Evolutionary conservation across 2,888 invertebrate species (phyloP).

Genomic region (Andrena chrysosceles): DNA sequence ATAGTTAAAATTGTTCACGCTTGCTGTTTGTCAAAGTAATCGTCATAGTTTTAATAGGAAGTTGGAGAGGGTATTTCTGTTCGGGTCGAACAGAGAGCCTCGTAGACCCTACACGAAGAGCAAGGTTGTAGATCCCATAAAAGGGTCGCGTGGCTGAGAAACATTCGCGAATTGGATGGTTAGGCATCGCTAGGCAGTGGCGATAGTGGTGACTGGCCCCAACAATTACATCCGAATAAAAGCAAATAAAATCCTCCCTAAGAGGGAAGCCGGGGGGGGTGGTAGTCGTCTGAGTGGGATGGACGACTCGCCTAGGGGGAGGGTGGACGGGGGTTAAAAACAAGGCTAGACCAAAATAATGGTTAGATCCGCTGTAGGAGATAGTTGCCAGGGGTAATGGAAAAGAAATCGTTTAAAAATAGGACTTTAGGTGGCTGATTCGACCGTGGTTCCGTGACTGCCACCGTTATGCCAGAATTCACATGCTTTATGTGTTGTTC

Average conservation of each 20-base stretch:
- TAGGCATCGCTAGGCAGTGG: slow-evolving; percentile 79
- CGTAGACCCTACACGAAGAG: slow-evolving; percentile 45
- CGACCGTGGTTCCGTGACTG: slow-evolving; percentile 80
- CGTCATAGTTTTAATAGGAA: slow-evolving; percentile 54
- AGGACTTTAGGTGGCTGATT: slow-evolving; percentile 76
- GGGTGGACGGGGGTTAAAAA: slow-evolving; percentile 71
- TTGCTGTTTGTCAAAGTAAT: slow-evolving; percentile 43
- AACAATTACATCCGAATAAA: slow-evolving; percentile 84
- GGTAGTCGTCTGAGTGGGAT: slow-evolving; percentile 54
- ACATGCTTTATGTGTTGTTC: slow-evolving; percentile 68
- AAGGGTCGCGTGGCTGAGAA: slow-evolving; percentile 83
- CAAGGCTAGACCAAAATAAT: slow-evolving; percentile 83
- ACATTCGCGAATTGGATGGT: slow-evolving; percentile 83
- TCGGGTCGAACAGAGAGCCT: slow-evolving; percentile 54
- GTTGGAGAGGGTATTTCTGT: slow-evolving; percentile 58
- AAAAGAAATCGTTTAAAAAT: slow-evolving; percentile 82
- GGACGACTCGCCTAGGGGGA: slow-evolving; percentile 53
- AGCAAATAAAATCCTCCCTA: slow-evolving; percentile 79
- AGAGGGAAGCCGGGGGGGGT: slow-evolving; percentile 31
- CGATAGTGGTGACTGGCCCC: slow-evolving; percentile 84
- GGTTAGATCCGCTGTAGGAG: slow-evolving; percentile 80
- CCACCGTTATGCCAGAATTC: slow-evolving; percentile 76
- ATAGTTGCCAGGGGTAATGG: slow-evolving; percentile 83
- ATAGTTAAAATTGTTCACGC: slow-evolving; percentile 52
- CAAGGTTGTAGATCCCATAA: slow-evolving; percentile 71